phyloP scores from a whole-genome alignment of 2,888 invertebrate species.

The Drosophila quinaria region DNA sequence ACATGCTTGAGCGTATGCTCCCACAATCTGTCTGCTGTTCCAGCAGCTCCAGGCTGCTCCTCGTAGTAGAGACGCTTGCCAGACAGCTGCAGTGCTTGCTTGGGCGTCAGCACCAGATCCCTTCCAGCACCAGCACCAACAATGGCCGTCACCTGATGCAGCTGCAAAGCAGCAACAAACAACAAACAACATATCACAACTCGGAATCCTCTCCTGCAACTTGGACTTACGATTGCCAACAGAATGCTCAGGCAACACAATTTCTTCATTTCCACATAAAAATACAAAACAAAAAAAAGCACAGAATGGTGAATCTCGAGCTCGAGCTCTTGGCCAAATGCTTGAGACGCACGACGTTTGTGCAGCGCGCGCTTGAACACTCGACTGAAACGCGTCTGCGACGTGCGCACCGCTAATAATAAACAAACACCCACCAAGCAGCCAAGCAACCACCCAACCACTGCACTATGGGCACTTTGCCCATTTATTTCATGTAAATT shows the following conservation, averaged over 20 bases:
- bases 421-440: constrained; percentile 26
- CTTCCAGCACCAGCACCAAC: constrained; percentile 72
- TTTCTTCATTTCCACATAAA: constrained; percentile 51
- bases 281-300: constrained; percentile 12
- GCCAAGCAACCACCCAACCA: constrained; percentile 13
- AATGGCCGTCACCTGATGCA: constrained; percentile 57
- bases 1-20: constrained; percentile 90
- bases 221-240: constrained; percentile 60
- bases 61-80: constrained; percentile 84
- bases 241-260: constrained; percentile 42
- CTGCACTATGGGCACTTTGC: not conserved
- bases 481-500: not conserved
- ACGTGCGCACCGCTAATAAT: constrained; percentile 71
- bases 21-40: constrained; percentile 86
- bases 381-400: constrained; percentile 74
- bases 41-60: constrained; percentile 47
- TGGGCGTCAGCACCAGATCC: constrained; percentile 84
- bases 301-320: constrained; percentile 2
- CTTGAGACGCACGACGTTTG: constrained; percentile 46
- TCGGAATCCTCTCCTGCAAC: not conserved
- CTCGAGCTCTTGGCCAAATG: constrained; percentile 15
- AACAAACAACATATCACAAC: not conserved
- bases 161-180: constrained; percentile 33
- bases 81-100: constrained; percentile 73
- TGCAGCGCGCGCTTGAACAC: constrained; percentile 67